These are phyloP conservation scores for Megamerina dolium DNA, from an alignment of 2,888 invertebrate species.

Conservation along the genomic window DNA sequence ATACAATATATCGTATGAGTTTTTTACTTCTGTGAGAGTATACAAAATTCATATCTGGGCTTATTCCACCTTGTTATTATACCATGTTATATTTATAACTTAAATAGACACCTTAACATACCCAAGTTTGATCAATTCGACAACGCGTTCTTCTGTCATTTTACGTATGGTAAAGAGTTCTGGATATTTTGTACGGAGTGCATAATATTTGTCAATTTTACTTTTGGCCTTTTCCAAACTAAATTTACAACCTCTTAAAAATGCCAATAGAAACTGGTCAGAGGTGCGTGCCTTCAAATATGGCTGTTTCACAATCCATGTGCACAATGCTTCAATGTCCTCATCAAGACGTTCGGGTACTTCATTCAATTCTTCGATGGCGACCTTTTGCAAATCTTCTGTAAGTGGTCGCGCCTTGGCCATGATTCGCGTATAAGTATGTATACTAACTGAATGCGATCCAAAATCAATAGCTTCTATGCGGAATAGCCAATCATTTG, in stretches of 20 bases:
- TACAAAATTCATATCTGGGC: too few relatives aligned
- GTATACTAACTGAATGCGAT: too few relatives aligned
- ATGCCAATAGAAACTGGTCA: conserved; percentile 51
- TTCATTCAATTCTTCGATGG: conserved; percentile 51
- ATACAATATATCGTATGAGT: too few relatives aligned
- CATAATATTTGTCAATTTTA: conserved; percentile 56
- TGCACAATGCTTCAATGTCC: conserved; percentile 43
- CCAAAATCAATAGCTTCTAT: too few relatives aligned
- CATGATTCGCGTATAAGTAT: too few relatives aligned
- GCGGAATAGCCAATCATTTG: too few relatives aligned
- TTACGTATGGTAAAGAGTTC: conserved; percentile 50
- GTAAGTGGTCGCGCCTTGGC: conserved; percentile 32
- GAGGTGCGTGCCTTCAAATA: conserved; percentile 42
- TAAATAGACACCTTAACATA: too few relatives aligned
- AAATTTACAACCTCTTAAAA: conserved; percentile 53
- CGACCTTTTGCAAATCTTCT: conserved; percentile 35
- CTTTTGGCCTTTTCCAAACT: conserved; percentile 53
- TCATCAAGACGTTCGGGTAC: conserved; percentile 40
- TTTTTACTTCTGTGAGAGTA: too few relatives aligned
- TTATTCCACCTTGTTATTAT: too few relatives aligned
- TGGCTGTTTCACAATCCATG: conserved; percentile 52
- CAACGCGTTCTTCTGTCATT: conserved; percentile 25
- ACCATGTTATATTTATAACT: too few relatives aligned
- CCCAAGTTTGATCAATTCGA: conserved; percentile 29
- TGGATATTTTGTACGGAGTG: conserved; percentile 52